Base-by-base conservation (phyloP, 2,113 vertebrate species). In the Ameiurus melas region DNA sequence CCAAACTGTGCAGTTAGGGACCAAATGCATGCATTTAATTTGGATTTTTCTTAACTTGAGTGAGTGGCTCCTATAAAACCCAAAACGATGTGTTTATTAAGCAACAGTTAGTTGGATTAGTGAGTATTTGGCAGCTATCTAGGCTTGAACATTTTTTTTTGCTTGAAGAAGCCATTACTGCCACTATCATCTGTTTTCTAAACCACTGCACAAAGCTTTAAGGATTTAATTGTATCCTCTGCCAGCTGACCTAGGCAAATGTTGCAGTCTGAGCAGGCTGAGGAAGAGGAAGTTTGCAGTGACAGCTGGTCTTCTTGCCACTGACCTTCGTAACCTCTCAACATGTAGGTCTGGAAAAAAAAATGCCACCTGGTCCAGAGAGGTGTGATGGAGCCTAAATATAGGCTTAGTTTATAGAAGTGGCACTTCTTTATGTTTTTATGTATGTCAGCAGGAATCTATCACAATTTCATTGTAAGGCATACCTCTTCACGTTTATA, bases 291-390 rank as follows among this genome's bases (percentile, higher is more conserved):
- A 36, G 27, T 82, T 60, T 51, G 62, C 80, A 80, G 25, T 71
- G 88, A 87, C 83, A 90, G 83, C 88, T 87, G 83, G 71, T 83
- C 86, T 82, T 79, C 53, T 27, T 83, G 83, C 2, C 43, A 14
- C 17, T 79, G 86, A 89, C 90, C 88, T 87, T 89, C 43, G n/a
- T 87, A 86, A 89, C 53, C 57, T 79, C 60, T 78, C 78, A 71
- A 30, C 77, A 58, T 77, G 71, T 43, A 27, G 33, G 16, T 53
- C 62, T 75, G 55, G 87, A 70, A 62, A 60, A 47, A 47, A 6
- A 84, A 73, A 60, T n/a, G 78, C 71, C 88, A 86, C 81, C 83
- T 90, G 85, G 83, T 78, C 14, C 1, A 64, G 58, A 87, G 83
- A 89, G 58, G 90, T 86, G 86, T 83, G 79, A 83, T 47, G 19